Evolutionary conservation across 1,140 invertebrate genomes (phyloP).

Genomic region (Drosophila pseudoananassae): DNA sequence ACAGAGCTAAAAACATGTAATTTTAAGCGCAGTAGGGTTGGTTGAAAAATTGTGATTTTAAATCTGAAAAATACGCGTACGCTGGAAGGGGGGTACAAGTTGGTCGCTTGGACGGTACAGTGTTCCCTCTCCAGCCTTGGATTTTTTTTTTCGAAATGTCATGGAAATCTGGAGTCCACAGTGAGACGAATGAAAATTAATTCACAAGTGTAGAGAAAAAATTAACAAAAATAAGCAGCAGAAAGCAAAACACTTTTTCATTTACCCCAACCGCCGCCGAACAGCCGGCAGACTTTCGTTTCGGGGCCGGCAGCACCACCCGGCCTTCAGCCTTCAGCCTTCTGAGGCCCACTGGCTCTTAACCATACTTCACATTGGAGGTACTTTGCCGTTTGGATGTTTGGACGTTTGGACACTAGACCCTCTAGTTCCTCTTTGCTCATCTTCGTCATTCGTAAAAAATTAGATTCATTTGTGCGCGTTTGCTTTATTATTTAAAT

Average conservation of each 20-base stretch:
- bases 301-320: not conserved
- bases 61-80: not conserved
- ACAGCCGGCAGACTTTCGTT: constrained; percentile 11
- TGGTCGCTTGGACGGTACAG: not conserved
- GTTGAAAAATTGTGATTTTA: not conserved
- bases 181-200: constrained; percentile 69
- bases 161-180: constrained; percentile 20
- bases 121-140: not conserved
- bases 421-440: constrained; percentile 4
- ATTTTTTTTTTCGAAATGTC: not conserved
- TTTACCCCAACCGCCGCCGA: constrained; percentile 40
- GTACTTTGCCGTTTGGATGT: constrained; percentile 23
- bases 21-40: constrained; percentile 20
- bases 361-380: constrained; percentile 17
- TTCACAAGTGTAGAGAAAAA: constrained; percentile 64
- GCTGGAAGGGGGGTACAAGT: not conserved
- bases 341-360: constrained; percentile 14
- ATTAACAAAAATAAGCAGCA: constrained; percentile 70
- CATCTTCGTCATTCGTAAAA: constrained; percentile 71
- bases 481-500: constrained; percentile 83
- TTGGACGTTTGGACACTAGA: constrained; percentile 24
- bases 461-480: constrained; percentile 83
- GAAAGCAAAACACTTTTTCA: constrained; percentile 75
- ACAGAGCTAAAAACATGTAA: constrained; percentile 1
- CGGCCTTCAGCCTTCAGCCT: not conserved